Conservation (phyloP, 2,888 invertebrate genomes). For the Oscheius myriophilus region DNA sequence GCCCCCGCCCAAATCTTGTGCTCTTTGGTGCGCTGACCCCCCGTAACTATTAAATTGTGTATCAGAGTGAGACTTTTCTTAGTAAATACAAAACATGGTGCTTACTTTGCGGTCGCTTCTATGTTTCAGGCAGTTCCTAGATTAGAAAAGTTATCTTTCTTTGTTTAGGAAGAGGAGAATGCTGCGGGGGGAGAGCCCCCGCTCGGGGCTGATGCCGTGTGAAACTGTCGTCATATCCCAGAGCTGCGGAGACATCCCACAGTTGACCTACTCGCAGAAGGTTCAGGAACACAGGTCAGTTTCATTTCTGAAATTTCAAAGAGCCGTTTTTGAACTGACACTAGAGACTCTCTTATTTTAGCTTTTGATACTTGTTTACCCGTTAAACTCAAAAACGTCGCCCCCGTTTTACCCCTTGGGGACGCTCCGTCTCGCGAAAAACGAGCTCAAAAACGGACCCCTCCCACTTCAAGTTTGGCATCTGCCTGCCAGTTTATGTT, state of each 20-base stretch:
- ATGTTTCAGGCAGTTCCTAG: neutral
- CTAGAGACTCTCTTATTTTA: too few relatives aligned
- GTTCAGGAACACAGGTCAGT: conserved; percentile 27
- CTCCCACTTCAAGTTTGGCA: too few relatives aligned
- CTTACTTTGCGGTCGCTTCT: too few relatives aligned
- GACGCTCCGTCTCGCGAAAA: too few relatives aligned
- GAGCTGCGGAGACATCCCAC: conserved; percentile 16
- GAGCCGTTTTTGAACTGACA: too few relatives aligned
- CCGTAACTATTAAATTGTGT: conserved; percentile 21
- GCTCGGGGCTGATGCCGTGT: conserved; percentile 22
- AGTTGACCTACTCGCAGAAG: conserved; percentile 9
- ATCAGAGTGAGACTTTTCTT: conserved; percentile 10
- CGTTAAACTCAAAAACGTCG: too few relatives aligned
- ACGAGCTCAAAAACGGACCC: too few relatives aligned
- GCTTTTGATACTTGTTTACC: too few relatives aligned
- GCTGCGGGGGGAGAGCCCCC: conserved; percentile 25
- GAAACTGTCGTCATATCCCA: conserved; percentile 19
- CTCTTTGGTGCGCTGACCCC: conserved; percentile 20
- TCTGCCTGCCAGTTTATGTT: too few relatives aligned
- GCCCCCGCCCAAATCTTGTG: conserved; percentile 28
- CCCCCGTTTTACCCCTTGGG: too few relatives aligned
- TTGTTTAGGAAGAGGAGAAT: conserved; percentile 22
- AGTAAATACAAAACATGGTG: too few relatives aligned
- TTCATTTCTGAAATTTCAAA: neutral
- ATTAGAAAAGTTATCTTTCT: too few relatives aligned